Evolutionary conservation across 2,888 invertebrate species (phyloP).

Genomic region (Oxytorus armatus): DNA sequence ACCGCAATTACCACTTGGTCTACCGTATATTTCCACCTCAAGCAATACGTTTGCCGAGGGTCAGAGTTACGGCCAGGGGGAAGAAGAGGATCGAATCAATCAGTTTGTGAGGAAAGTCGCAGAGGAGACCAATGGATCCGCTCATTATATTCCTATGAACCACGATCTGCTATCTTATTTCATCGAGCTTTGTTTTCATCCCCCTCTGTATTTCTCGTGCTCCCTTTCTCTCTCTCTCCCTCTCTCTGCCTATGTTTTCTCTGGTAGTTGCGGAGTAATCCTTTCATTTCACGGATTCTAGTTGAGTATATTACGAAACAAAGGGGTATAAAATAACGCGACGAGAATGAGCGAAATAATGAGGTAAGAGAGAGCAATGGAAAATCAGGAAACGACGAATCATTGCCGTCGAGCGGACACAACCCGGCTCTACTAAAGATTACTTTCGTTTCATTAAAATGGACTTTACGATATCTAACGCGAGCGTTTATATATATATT

Average conservation of each 20-base stretch:
- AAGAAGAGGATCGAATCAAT: slow-evolving; percentile 2
- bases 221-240: neutral
- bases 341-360: neutral
- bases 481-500: slow-evolving; percentile 31
- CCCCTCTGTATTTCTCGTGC: neutral
- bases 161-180: neutral
- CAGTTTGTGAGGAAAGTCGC: neutral
- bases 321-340: neutral
- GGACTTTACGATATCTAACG: slow-evolving; percentile 35
- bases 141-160: slow-evolving; percentile 1
- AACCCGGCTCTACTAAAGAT: slow-evolving; percentile 31
- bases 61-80: neutral
- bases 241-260: neutral
- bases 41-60: slow-evolving; percentile 3
- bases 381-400: neutral
- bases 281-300: neutral
- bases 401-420: neutral
- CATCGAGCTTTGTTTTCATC: neutral
- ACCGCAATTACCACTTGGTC: slow-evolving; percentile 56
- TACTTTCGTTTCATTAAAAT: slow-evolving; percentile 60
- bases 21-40: slow-evolving; percentile 24
- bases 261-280: neutral
- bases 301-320: neutral
- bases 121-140: neutral
- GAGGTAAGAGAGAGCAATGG: neutral